These are phyloP conservation scores for Drosophila ironensis DNA, from an alignment of 1,140 invertebrate genomes.

Conservation along the genomic window DNA sequence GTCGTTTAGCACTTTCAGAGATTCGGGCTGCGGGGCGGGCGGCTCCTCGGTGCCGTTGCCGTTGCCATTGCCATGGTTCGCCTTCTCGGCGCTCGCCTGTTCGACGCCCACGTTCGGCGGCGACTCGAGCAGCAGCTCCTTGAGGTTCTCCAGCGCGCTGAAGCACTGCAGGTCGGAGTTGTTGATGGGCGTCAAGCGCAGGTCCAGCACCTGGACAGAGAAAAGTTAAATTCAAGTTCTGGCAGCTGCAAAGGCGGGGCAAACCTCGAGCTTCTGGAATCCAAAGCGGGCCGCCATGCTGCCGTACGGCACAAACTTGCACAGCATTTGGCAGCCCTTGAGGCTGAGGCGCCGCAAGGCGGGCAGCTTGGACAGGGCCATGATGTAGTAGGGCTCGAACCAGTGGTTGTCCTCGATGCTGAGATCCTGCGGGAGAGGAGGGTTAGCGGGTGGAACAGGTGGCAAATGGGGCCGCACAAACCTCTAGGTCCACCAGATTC, in stretches of 20 bases:
- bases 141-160: constrained; percentile 84
- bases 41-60: constrained; percentile 23
- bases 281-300: constrained; percentile 88
- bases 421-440: constrained; percentile 83
- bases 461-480: constrained; percentile 38
- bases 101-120: constrained; percentile 60
- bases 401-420: constrained; percentile 87
- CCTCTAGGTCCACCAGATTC: constrained; percentile 84
- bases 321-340: constrained; percentile 85
- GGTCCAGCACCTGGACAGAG: constrained; percentile 83
- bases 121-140: constrained; percentile 85
- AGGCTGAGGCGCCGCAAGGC: constrained; percentile 84
- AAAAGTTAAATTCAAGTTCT: background rate
- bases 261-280: constrained; percentile 86
- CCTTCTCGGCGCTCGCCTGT: constrained; percentile 3
- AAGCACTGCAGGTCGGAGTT: constrained; percentile 88
- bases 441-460: background rate
- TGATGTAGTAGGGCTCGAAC: constrained; percentile 87
- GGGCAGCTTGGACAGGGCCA: constrained; percentile 87
- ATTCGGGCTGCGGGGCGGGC: constrained; percentile 10
- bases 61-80: constrained; percentile 35
- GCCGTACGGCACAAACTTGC: constrained; percentile 88
- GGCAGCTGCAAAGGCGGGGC: background rate
- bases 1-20: constrained; percentile 48
- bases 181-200: constrained; percentile 86